Conservation (phyloP, 2,888 invertebrate genomes). For the Tryphoninae sp. region DNA sequence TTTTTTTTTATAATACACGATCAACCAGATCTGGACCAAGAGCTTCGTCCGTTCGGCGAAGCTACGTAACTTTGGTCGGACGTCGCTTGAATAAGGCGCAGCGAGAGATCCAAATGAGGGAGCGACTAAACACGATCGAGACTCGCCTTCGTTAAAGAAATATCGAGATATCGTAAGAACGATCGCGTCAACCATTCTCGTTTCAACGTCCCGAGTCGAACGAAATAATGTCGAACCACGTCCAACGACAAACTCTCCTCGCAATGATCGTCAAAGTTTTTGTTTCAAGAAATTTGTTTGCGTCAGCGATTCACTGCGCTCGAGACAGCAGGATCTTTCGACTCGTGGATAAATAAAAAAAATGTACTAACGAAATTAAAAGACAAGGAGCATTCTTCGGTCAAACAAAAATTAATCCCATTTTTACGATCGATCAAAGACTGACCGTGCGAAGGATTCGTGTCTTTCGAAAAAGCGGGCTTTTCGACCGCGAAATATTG, state of each 20-base stretch:
- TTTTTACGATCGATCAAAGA: slow-evolving; percentile 29
- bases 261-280: slow-evolving; percentile 48
- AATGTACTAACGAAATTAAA: background rate
- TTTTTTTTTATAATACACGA: slow-evolving; percentile 2
- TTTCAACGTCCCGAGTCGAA: background rate
- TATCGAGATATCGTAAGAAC: background rate
- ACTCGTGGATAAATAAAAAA: slow-evolving; percentile 4
- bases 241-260: slow-evolving; percentile 6
- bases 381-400: background rate
- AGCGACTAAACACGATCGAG: background rate
- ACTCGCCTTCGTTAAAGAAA: background rate
- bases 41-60: background rate
- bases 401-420: slow-evolving; percentile 5
- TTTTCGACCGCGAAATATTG: too few species aligned
- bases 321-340: background rate
- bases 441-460: background rate
- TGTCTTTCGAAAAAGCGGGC: slow-evolving; percentile 1
- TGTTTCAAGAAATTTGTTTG: slow-evolving; percentile 34
- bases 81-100: background rate
- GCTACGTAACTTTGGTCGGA: slow-evolving; percentile 1
- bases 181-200: background rate
- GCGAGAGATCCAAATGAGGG: background rate
- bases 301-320: slow-evolving; percentile 35
- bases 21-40: slow-evolving; percentile 23
- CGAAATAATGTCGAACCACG: background rate